Base-by-base conservation (phyloP, 2,113 vertebrate species). In the Trematocara unimaculatum region DNA sequence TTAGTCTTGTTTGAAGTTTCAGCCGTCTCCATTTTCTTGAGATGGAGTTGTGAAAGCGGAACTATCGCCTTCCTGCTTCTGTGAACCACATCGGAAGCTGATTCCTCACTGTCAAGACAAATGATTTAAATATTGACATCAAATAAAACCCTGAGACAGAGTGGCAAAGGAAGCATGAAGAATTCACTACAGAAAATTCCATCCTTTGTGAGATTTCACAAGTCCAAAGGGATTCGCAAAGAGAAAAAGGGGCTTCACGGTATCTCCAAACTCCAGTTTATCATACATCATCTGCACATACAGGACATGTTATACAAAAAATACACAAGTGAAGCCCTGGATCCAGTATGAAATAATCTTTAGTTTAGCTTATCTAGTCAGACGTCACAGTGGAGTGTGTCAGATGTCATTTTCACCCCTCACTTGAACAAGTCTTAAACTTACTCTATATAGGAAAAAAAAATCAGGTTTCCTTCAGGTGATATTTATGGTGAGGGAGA, bases 41-140 rank as follows among this genome's bases (percentile, higher is more conserved):
- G 87, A 94, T 53, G 62, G 74, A 88, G 83, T 35, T 77, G 86
- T 42, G 82, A 86, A 88, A 94, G 90, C 90, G 93, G 92, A 95
- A 93, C 94, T 94, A 92, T 95, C 94, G 92, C 85, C 79, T 91
- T 87, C 64, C 89, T 87, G 90, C 88, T 58, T 88, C 82, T 49
- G 78, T 70, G 81, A 91, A 60, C 78, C 88, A 79, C 86, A 88
- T 78, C 84, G 80, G 55, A 84, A 89, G 91, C 92, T 72, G 90
- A 95, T 92, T 93, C 90, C 86, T 91, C 18, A 55, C 90, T 38
- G 83, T 88, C 79, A 84, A 91, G 92, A 93, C 70, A 91, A 95
- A 96, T 86, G 58, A 94, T 93, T 96, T 94, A 85, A 95, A 97
- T 95, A 94, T 95, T 94, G 93, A 96, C 93, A 95, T 93, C 92